Evolutionary conservation across 92 coral and sea anemone species (phyloP).

Genomic region (Anthopleura xanthogrammica): DNA sequence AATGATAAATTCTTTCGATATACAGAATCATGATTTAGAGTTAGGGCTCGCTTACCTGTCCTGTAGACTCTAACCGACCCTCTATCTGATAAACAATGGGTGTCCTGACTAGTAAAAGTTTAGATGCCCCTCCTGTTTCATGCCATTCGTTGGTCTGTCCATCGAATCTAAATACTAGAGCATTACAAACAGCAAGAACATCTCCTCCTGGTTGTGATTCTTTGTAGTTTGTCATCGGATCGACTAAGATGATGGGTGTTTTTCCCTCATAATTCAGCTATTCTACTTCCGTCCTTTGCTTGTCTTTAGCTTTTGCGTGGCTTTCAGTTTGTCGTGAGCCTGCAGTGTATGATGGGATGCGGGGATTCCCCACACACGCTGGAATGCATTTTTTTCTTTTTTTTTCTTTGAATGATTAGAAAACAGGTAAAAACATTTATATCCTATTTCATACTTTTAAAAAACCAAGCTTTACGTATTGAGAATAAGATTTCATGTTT

Average conservation of each 20-base stretch:
- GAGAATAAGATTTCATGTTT: no score
- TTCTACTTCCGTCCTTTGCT: neutral
- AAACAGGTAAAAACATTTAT: no score
- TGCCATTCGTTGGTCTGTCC: conserved; percentile 29
- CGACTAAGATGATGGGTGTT: neutral
- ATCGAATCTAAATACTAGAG: conserved; percentile 12
- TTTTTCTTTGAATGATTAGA: no score
- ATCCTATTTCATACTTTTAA: no score
- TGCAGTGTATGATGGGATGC: conserved; percentile 6
- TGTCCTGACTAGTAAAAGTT: conserved; percentile 37
- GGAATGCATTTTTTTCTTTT: no score
- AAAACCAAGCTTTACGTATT: no score
- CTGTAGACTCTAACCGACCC: conserved; percentile 51
- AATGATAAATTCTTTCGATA: no score
- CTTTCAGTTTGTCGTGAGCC: neutral
- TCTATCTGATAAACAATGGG: conserved; percentile 30
- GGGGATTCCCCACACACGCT: conserved; percentile 36
- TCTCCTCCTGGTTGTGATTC: neutral
- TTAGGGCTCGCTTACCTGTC: conserved; percentile 49
- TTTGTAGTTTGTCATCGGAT: neutral
- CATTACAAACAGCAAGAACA: neutral
- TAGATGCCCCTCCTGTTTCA: conserved; percentile 34
- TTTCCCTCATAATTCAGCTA: neutral
- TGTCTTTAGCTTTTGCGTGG: neutral
- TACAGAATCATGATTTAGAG: neutral